phyloP scores from a whole-genome alignment of 35 echinoderm and acorn worm genomes.

The Stichopus chloronotus region DNA sequence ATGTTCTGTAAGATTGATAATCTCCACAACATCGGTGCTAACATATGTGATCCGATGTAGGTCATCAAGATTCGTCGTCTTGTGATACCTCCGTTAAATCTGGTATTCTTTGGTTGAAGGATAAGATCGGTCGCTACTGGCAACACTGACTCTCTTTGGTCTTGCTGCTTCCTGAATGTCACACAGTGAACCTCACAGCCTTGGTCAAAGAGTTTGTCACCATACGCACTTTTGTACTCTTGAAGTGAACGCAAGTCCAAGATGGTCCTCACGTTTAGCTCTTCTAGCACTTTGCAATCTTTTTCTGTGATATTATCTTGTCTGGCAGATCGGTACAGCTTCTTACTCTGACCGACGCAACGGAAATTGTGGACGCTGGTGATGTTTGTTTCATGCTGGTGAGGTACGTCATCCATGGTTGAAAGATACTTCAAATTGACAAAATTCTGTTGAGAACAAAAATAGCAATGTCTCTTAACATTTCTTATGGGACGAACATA shows the following conservation, averaged over 20 bases:
- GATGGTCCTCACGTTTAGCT: slow-evolving; percentile 64
- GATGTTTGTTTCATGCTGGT: background rate
- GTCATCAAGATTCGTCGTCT: slow-evolving; percentile 72
- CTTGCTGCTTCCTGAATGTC: slow-evolving; percentile 36
- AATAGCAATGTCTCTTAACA: background rate
- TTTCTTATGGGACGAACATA: background rate
- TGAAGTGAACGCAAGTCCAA: slow-evolving; percentile 72
- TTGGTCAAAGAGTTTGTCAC: slow-evolving; percentile 69
- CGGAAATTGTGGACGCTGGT: slow-evolving; percentile 77
- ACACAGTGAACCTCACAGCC: slow-evolving; percentile 41
- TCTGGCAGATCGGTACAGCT: slow-evolving; percentile 73
- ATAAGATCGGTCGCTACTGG: background rate
- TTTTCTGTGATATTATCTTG: slow-evolving; percentile 68
- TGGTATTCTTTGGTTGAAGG: slow-evolving; percentile 7
- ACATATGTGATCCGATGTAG: slow-evolving; percentile 58
- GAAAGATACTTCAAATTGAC: background rate
- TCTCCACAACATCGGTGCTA: slow-evolving; percentile 55
- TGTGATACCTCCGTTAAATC: background rate
- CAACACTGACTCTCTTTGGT: background rate
- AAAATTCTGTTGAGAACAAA: background rate
- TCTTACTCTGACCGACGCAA: slow-evolving; percentile 61
- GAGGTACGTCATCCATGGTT: background rate
- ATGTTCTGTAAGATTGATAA: slow-evolving; percentile 65
- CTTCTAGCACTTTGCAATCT: slow-evolving; percentile 60
- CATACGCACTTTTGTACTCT: slow-evolving; percentile 64